These are phyloP conservation scores for Cheilosia variabilis DNA, from an alignment of 2,888 invertebrate genomes.

Conservation along the genomic window DNA sequence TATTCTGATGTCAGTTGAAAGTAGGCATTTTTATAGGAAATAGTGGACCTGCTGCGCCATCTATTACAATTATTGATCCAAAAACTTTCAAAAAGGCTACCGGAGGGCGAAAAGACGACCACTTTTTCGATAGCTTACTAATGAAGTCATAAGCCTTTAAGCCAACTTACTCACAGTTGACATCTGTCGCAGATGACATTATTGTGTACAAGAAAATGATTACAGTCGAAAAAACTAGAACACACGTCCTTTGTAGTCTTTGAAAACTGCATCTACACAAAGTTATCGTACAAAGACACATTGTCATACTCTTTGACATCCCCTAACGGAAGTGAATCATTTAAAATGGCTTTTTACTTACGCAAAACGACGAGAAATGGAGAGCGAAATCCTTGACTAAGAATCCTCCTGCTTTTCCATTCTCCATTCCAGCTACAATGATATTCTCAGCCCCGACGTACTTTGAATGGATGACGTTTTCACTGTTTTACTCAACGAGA, in stretches of 20 bases:
- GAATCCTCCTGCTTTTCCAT: neutral
- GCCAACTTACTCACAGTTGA: neutral
- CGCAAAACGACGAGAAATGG: conserved; percentile 6
- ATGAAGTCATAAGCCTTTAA: no score
- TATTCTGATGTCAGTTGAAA: no score
- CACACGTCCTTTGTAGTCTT: conserved; percentile 3
- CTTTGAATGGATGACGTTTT: neutral
- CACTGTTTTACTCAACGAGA: neutral
- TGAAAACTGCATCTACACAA: neutral
- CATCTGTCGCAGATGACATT: neutral
- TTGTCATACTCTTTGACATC: conserved; percentile 23
- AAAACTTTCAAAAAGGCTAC: no score
- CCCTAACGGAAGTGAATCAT: conserved; percentile 34
- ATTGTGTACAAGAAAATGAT: neutral
- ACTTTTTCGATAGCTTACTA: no score
- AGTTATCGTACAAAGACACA: neutral
- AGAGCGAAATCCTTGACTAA: conserved; percentile 4
- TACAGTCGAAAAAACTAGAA: conserved; percentile 17
- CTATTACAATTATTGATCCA: no score
- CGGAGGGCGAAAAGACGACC: no score
- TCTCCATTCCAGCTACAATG: conserved; percentile 9
- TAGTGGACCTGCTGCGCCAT: no score
- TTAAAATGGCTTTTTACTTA: conserved; percentile 29
- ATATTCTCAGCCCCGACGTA: neutral
- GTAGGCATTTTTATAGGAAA: no score